phyloP scores from a whole-genome alignment of 2,888 invertebrate species.

The Drosophila diplacantha region DNA sequence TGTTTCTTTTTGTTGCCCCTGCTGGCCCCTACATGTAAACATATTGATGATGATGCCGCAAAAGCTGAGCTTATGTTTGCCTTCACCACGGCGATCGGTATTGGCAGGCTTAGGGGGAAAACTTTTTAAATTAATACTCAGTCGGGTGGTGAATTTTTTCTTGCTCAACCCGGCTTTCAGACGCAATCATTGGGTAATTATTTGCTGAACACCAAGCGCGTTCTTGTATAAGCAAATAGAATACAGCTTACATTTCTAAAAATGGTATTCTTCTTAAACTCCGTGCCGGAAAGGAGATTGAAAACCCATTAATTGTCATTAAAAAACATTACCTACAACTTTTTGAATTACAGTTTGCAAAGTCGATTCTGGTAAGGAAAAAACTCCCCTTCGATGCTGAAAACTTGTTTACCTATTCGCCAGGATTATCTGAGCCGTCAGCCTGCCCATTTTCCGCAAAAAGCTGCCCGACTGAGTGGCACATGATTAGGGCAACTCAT shows the following conservation, averaged over 20 bases:
- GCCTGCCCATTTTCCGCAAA: constrained; percentile 12
- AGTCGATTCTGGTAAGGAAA: constrained; percentile 12
- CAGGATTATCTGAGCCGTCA: constrained; percentile 29
- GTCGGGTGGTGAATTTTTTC: not conserved
- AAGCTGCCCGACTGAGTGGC: constrained; percentile 35
- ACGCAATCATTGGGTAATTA: not conserved
- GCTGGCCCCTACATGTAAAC: constrained; percentile 29
- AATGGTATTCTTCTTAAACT: not conserved
- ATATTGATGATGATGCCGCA: constrained; percentile 38
- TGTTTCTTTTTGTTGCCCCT: constrained; percentile 7
- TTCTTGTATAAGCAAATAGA: not conserved
- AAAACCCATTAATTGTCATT: constrained; percentile 7
- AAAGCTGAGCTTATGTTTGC: constrained; percentile 35
- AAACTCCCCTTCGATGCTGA: not conserved
- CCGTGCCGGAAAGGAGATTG: not conserved
- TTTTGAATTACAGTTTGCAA: constrained; percentile 4
- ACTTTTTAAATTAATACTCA: constrained; percentile 29
- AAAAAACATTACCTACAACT: not conserved
- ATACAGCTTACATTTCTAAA: not conserved
- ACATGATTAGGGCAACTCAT: constrained; percentile 51
- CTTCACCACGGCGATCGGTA: constrained; percentile 23
- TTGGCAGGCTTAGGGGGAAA: constrained; percentile 23
- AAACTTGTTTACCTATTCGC: constrained; percentile 26
- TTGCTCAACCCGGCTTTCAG: not conserved
- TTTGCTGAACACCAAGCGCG: not conserved